Conservation (phyloP, 2,113 vertebrate genomes). For the Tautogolabrus adspersus region DNA sequence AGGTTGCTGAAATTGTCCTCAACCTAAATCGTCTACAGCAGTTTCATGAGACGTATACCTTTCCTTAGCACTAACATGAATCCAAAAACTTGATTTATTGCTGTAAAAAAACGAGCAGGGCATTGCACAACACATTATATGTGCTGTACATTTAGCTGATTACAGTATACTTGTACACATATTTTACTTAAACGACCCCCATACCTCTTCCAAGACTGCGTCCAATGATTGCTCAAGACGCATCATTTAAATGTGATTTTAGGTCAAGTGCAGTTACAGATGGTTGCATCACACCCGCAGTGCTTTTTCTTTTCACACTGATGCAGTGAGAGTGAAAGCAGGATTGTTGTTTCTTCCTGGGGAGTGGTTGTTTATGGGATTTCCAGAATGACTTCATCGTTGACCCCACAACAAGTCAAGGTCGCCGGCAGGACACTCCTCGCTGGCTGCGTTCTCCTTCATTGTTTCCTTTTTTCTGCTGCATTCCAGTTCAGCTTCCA, state of each 20-base stretch:
- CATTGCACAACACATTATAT: too few species aligned
- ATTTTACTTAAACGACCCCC: too few species aligned
- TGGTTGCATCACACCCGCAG: constrained; percentile 51
- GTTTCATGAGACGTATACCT: too few species aligned
- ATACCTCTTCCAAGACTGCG: background rate
- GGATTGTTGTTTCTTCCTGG: constrained; percentile 25
- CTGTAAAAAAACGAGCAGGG: too few species aligned
- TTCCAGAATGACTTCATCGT: constrained; percentile 40
- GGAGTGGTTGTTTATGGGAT: constrained; percentile 51
- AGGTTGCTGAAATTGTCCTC: too few species aligned
- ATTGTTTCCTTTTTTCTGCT: constrained; percentile 44
- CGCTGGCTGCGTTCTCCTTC: constrained; percentile 32
- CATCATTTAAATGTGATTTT: constrained; percentile 13
- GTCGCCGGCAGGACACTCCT: constrained; percentile 31
- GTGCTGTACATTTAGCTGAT: too few species aligned
- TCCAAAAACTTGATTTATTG: too few species aligned
- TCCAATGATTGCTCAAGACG: constrained; percentile 2
- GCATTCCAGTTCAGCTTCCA: constrained; percentile 40
- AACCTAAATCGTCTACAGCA: too few species aligned
- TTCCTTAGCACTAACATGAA: too few species aligned
- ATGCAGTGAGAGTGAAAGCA: constrained; percentile 31
- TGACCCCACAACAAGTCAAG: constrained; percentile 47
- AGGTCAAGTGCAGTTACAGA: constrained; percentile 32
- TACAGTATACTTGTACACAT: too few species aligned
- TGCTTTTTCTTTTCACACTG: background rate